Evolutionary conservation across 2,888 invertebrate species (phyloP).

Genomic region (Bursaphelenchus okinawaensis): DNA sequence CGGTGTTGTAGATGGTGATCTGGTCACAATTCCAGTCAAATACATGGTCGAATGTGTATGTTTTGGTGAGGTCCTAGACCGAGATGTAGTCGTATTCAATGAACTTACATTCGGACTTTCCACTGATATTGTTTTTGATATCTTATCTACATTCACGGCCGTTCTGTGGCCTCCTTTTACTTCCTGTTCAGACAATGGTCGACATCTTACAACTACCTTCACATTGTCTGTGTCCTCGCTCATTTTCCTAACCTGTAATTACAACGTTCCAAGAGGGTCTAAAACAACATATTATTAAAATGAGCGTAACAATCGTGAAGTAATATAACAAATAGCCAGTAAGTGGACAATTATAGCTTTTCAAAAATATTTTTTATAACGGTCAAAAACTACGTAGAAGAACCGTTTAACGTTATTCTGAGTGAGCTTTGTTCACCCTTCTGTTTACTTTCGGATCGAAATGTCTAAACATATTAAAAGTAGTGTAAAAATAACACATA

Average conservation of each 20-base stretch:
- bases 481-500: too few relatives aligned
- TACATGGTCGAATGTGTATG: conserved; percentile 89
- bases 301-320: background rate
- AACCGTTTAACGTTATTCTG: too few relatives aligned
- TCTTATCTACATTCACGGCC: conserved; percentile 67
- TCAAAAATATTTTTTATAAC: too few relatives aligned
- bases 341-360: too few relatives aligned
- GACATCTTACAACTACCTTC: conserved; percentile 84
- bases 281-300: background rate
- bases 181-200: conserved; percentile 85
- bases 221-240: conserved; percentile 72
- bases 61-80: conserved; percentile 67
- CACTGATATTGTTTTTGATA: conserved; percentile 28
- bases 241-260: conserved; percentile 1
- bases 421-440: too few relatives aligned
- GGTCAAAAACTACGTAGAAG: too few relatives aligned
- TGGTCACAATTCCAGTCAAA: conserved; percentile 76
- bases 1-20: conserved; percentile 87
- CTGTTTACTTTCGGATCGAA: too few relatives aligned
- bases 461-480: too few relatives aligned
- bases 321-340: background rate
- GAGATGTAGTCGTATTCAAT: background rate
- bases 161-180: conserved; percentile 68
- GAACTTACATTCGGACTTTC: conserved; percentile 15
- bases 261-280: background rate